These are phyloP conservation scores for Nannospalax galili DNA, from an alignment of 2,113 vertebrate genomes.

Conservation along the genomic window DNA sequence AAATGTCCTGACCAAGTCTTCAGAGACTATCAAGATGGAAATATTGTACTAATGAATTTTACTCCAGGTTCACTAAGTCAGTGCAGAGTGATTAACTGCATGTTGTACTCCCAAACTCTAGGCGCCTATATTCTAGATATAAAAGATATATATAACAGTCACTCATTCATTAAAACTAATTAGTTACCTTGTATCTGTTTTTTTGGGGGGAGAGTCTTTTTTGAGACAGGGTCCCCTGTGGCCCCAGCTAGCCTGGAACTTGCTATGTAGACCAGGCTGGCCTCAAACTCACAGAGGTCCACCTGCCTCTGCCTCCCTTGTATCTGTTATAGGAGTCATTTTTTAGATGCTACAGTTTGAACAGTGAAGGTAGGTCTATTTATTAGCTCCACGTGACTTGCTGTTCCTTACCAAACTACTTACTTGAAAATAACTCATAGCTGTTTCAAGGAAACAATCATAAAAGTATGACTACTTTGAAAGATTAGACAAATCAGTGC, in stretches of 20 bases:
- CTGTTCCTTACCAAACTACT: not conserved
- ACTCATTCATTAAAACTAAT: not conserved
- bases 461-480: not conserved
- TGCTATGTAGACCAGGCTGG: too few relatives aligned
- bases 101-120: not conserved
- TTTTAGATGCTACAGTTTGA: not conserved
- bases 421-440: not conserved
- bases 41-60: conserved; percentile 31
- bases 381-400: not conserved
- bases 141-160: not conserved
- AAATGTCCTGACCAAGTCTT: conserved; percentile 12
- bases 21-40: conserved; percentile 12
- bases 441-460: not conserved
- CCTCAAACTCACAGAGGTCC: too few relatives aligned
- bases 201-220: too few relatives aligned
- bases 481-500: not conserved
- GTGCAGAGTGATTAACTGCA: not conserved
- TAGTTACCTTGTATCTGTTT: not conserved
- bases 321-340: not conserved
- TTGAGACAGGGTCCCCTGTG: too few relatives aligned
- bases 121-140: not conserved
- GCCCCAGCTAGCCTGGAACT: too few relatives aligned
- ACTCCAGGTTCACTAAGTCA: conserved; percentile 32
- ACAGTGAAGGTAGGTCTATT: not conserved
- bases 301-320: too few relatives aligned